A percentile compares a stretch with the other conserved stretches of the same genome.
Conservation (phyloP, 2,888 invertebrate genomes). For the Chymomyza procnemis region DNA sequence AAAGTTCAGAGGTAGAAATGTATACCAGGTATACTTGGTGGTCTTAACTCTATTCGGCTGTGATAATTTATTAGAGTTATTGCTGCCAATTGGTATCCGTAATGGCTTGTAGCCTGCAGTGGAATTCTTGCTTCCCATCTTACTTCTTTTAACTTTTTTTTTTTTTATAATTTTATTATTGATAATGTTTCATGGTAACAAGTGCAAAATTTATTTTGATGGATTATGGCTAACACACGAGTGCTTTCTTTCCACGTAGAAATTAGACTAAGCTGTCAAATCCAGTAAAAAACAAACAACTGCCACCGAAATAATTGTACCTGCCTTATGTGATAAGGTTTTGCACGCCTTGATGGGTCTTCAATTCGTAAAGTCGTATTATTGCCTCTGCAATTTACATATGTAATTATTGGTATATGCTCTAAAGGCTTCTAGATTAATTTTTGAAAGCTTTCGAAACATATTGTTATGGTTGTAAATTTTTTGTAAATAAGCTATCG, state of each 20-base stretch:
- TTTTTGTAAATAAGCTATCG: conserved; percentile 24
- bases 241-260: conserved; percentile 36
- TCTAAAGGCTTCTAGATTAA: background rate
- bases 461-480: background rate
- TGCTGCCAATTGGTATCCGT: conserved; percentile 39
- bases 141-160: background rate
- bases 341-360: background rate
- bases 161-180: background rate
- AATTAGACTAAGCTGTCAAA: conserved; percentile 39
- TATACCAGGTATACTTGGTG: conserved; percentile 87
- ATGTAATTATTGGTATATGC: background rate
- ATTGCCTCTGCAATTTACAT: background rate
- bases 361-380: background rate
- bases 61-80: conserved; percentile 1
- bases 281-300: conserved; percentile 20
- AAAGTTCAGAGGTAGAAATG: conserved; percentile 89
- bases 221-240: conserved; percentile 29
- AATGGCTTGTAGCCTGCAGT: conserved; percentile 21
- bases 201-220: conserved; percentile 1
- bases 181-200: background rate
- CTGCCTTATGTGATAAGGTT: conserved; percentile 1
- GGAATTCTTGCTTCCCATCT: background rate
- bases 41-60: conserved; percentile 81
- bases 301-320: conserved; percentile 17
- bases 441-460: background rate